Evolutionary conservation across 2,888 invertebrate species (phyloP).

Genomic region (Synanthedon andrenaeformis): DNA sequence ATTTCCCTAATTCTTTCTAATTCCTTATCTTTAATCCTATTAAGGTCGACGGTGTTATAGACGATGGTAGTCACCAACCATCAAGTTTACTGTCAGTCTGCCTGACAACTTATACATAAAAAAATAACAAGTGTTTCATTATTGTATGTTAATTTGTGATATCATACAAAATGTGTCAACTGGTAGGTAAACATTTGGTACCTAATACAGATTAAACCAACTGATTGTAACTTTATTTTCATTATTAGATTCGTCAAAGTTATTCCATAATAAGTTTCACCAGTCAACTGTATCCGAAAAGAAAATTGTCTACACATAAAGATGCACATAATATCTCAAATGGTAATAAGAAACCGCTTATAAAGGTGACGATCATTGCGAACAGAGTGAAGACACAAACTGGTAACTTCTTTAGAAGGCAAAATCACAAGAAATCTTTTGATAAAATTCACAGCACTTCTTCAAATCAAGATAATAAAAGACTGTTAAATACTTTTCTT

Average conservation of each 20-base stretch:
- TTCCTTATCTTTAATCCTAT: too few species aligned
- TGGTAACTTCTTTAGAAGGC: constrained; percentile 18
- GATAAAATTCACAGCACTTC: constrained; percentile 23
- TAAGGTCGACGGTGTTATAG: too few species aligned
- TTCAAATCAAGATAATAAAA: constrained; percentile 33
- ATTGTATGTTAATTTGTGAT: too few species aligned
- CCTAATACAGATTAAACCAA: too few species aligned
- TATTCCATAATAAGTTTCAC: constrained; percentile 20
- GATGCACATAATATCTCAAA: constrained; percentile 1
- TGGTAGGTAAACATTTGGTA: too few species aligned
- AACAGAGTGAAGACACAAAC: not conserved
- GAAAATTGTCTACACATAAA: constrained; percentile 1
- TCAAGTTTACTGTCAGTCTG: too few species aligned
- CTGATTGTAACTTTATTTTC: too few species aligned
- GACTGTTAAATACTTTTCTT: constrained; percentile 26
- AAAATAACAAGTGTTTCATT: too few species aligned
- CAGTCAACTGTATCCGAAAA: constrained; percentile 8
- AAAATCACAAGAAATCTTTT: constrained; percentile 9
- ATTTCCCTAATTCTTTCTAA: too few species aligned
- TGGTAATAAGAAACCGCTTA: constrained; percentile 22
- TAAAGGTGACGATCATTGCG: constrained; percentile 42
- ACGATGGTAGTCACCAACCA: too few species aligned
- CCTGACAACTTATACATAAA: too few species aligned
- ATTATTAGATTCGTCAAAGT: constrained; percentile 20
- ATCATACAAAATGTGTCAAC: too few species aligned